Evolutionary conservation across 2,797 vertebrate genomes (phyloP), one percentile per base, ranked within the genome.

Genomic region (Aythya fuligula): DNA sequence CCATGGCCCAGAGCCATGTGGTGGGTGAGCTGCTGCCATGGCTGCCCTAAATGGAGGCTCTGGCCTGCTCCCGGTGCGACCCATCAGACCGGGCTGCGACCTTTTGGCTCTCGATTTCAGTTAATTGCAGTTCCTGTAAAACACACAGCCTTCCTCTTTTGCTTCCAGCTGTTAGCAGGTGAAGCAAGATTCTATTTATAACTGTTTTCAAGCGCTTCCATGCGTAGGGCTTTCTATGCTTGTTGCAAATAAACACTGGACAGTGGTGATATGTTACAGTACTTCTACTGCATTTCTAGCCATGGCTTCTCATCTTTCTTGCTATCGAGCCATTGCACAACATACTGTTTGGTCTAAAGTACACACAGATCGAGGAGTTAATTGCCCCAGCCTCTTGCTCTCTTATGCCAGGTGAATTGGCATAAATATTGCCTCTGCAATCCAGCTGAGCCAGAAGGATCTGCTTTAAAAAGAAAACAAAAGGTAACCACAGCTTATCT

Each of bases 51-150:
- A 13, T 51, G 41, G 32, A 41, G 17, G 6, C 27, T 7, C n/a
- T 0, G 0, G n/a, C 6, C 49, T 45, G 4, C 7, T 27, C 43
- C 49, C 54, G 34, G n/a, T 1, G 2, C 25, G 47, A 38, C 11
- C 4, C 3, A 45, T 14, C 32, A 51, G 28, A 17, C 14, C 19
- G 56, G 51, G 8, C 17, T 69, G 61, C 34, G 25, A 89, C 10
- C 51, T 0, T 2, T 32, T 67, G 45, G 9, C 51, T 94, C 61
- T 75, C 0, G 0, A 16, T 69, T 80, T n/a, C 34, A 78, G 34
- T 36, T 87, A 53, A 47, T 91, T 71, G 34, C 60, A 43, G 7
- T 11, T 65, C 38, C 32, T 70, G 27, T 30, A 61, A 94, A 94
- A 74, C 0, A 0, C 34, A 12, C 28, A 60, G 27, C n/a, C 21